These are phyloP conservation scores for Prietella phreatophila DNA, from an alignment of 2,113 vertebrate genomes.

Conservation along the genomic window DNA sequence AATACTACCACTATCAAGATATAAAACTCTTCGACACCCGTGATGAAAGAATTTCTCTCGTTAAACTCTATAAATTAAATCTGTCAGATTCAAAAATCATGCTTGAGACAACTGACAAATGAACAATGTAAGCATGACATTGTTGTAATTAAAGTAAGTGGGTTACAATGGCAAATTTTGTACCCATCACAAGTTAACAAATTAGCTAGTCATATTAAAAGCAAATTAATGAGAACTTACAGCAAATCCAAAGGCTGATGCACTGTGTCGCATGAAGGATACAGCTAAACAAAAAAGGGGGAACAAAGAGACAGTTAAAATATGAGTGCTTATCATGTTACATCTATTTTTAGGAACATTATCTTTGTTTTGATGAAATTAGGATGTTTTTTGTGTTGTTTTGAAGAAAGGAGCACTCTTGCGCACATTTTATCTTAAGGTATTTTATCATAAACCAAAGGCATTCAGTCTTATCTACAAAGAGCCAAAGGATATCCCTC, in stretches of 20 bases:
- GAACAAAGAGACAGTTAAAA: conserved; percentile 24
- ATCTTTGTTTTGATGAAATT: not conserved
- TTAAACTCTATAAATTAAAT: not conserved
- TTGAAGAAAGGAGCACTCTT: not conserved
- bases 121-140: not conserved
- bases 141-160: not conserved
- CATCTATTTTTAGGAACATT: not conserved
- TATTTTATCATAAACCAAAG: no score
- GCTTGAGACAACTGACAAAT: not conserved
- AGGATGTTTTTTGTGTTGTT: not conserved
- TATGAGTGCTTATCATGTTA: not conserved
- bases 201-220: conserved; percentile 33
- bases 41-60: not conserved
- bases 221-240: conserved; percentile 80
- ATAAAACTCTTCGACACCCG: no score
- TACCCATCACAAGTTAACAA: conserved; percentile 54
- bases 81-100: not conserved
- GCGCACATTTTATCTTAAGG: not conserved
- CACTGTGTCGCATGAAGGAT: conserved; percentile 97
- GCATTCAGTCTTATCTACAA: not conserved
- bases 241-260: conserved; percentile 97
- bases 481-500: not conserved
- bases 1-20: not conserved
- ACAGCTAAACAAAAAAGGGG: conserved; percentile 76
- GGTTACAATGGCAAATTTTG: not conserved